Evolutionary conservation across 2,888 invertebrate genomes (phyloP).

Genomic region (Carpatolechia fugitivella): DNA sequence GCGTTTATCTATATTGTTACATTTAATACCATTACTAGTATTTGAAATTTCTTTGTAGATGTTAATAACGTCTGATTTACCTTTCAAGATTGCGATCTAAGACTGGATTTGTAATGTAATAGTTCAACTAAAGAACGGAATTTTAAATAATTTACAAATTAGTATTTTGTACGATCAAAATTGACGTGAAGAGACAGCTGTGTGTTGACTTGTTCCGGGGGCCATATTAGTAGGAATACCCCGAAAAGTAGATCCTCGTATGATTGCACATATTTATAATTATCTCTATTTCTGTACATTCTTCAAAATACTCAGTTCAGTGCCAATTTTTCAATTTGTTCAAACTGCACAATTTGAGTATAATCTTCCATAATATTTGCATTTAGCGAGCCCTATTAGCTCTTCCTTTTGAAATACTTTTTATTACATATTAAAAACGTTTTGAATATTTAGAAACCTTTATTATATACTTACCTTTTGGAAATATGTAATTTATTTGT

Average conservation of each 20-base stretch:
- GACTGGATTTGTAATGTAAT: conserved; percentile 42
- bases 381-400: conserved; percentile 12
- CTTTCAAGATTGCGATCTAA: conserved; percentile 18
- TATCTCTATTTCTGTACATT: too few relatives aligned
- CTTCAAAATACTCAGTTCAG: conserved; percentile 57
- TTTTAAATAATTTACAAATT: not conserved
- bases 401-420: conserved; percentile 11
- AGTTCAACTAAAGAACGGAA: conserved; percentile 8
- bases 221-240: conserved; percentile 35
- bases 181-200: conserved; percentile 40
- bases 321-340: conserved; percentile 53
- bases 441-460: conserved; percentile 11
- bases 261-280: not conserved
- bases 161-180: not conserved
- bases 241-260: not conserved
- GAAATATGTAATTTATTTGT: conserved; percentile 5
- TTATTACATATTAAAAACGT: not conserved
- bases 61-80: not conserved
- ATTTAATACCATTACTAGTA: not conserved
- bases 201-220: conserved; percentile 52
- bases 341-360: conserved; percentile 11
- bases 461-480: conserved; percentile 6
- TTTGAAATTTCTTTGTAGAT: not conserved
- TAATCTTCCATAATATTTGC: conserved; percentile 26
- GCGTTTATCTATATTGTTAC: conserved; percentile 8